Evolutionary conservation across 2,888 invertebrate species (phyloP), one percentile per base, ranked within the genome.

Genomic region (Lypha dubia): DNA sequence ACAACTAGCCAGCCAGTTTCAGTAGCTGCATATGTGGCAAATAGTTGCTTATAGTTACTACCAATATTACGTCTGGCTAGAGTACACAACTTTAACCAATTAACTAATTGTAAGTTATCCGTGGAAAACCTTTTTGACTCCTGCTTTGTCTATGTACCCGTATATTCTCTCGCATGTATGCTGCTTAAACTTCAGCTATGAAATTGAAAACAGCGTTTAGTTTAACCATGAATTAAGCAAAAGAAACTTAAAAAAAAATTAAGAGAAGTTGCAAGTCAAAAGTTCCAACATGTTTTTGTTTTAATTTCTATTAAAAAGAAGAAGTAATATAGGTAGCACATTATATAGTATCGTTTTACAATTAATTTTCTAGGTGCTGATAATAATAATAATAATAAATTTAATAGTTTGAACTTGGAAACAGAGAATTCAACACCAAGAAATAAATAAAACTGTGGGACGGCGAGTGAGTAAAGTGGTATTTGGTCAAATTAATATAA

Each of bases 31-130:
- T n/a, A n/a, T 28, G 24, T 32, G 46, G 46, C 67, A 46, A 35
- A 32, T 62, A 60, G 38, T 35, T 44, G 53, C 17, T 46, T n/a
- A 32, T 63, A 38, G 32, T 11, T 22, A 3, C 46, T 17, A 44
- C 70, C 20, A 44, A 15, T 56, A 73, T 46, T 79, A 53, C 20
- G 53, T n/a, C 62, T 8, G 22, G 44, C 17, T 44, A 20, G 44
- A 70, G 28, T 49, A 75, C 46, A 71, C 46, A 71, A 58, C 71
- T 58, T 51, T 32, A 73, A 76, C 58, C 84, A 80, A 84, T 84
- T 84, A 73, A 84, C 80, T 81, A 84, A 84, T 84, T 84, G 84
- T 65, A 81, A 77, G 84, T 84, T 84, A 84, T 84, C 77, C 63
- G 58, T 53, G 84, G 71, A 46, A 84, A 77, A 77, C 84, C 84